Evolutionary conservation across 2,888 invertebrate species (phyloP), one percentile per base, ranked within the genome.

Genomic region (Stenodera caucasica): DNA sequence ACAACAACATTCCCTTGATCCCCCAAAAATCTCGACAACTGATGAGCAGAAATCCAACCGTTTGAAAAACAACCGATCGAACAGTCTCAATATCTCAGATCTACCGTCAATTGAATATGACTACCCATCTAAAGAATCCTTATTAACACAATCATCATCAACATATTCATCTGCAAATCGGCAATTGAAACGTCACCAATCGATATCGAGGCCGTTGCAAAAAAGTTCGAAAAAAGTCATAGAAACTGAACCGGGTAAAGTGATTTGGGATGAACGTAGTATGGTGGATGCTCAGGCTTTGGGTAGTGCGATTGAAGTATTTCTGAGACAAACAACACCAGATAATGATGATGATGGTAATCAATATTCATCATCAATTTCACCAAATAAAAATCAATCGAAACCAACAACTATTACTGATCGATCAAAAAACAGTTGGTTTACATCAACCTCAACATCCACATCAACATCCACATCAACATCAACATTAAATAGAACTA

Each of bases 291-390:
- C 92, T 1, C 89, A 90, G 72, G 87, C 90, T 0, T 82, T 93
- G 33, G 93, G 93, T 23, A 91, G 88, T 75, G 93, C 92, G 29
- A 92, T 93, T 67, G 92, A 93, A 80, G 92, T 90, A 30, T 92
- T 92, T 75, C 81, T 93, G 35, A 86, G 85, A 74, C 87, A 84
- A 80, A 84, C 82, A 68, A 84, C 82, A 66, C 82, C 81, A 60
- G 86, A 83, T 12, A 81, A 83, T 40, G 30, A n/a, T 15, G 12
- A 2, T 32, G 14, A 5, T 37, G 8, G 49, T 67, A 49, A 2
- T 14, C 60, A 40, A 45, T 49, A 45, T 7, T 59, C 66, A 35
- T 56, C 62, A 0, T 40, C 52, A 26, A 15, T 53, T 23, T 62
- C 66, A 9, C 64, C 63, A 23, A 54, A 49, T 45, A 60, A 61